Percentiles rank a stretch among this genome's conserved stretches.
Evolutionary conservation across 2,113 vertebrate genomes (phyloP).

Genomic region (Halichoeres trimaculatus): DNA sequence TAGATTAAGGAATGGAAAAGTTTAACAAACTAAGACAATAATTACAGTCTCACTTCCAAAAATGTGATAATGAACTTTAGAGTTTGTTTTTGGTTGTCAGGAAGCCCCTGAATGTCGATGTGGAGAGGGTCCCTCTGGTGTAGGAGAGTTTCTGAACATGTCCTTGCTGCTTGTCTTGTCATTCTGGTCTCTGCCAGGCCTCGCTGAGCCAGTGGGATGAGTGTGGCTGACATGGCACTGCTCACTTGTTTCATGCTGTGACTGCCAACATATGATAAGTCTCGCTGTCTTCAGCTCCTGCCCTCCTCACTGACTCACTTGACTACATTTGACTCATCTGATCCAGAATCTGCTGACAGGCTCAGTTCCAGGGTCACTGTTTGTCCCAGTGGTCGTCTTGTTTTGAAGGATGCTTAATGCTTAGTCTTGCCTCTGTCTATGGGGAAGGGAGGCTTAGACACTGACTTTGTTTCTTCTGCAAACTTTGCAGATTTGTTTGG

Average conservation of each 20-base stretch:
- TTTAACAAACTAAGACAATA: too few relatives aligned
- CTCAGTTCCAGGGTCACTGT: conserved; percentile 53
- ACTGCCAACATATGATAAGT: conserved; percentile 43
- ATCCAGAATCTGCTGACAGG: conserved; percentile 46
- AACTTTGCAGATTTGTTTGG: background rate
- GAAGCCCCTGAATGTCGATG: too few relatives aligned
- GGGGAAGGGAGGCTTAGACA: background rate
- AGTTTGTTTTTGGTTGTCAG: too few relatives aligned
- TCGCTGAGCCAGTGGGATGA: conserved; percentile 31
- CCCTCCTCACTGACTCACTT: conserved; percentile 23
- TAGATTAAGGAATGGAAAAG: too few relatives aligned
- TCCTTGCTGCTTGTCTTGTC: too few relatives aligned
- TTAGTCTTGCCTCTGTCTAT: conserved; percentile 24
- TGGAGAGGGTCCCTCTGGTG: too few relatives aligned
- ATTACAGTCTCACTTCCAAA: too few relatives aligned
- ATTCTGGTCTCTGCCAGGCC: conserved; percentile 9
- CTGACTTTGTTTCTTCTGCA: background rate
- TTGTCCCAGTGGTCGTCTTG: conserved; percentile 30
- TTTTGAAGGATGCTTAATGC: conserved; percentile 15
- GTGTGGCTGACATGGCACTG: conserved; percentile 26
- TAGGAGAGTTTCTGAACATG: too few relatives aligned
- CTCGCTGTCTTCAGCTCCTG: conserved; percentile 45
- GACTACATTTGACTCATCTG: conserved; percentile 47
- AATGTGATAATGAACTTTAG: too few relatives aligned
- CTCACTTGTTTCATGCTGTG: conserved; percentile 42